Evolutionary conservation across 2,797 vertebrate genomes (phyloP).

Genomic region (Otolemur crassicaudatus): DNA sequence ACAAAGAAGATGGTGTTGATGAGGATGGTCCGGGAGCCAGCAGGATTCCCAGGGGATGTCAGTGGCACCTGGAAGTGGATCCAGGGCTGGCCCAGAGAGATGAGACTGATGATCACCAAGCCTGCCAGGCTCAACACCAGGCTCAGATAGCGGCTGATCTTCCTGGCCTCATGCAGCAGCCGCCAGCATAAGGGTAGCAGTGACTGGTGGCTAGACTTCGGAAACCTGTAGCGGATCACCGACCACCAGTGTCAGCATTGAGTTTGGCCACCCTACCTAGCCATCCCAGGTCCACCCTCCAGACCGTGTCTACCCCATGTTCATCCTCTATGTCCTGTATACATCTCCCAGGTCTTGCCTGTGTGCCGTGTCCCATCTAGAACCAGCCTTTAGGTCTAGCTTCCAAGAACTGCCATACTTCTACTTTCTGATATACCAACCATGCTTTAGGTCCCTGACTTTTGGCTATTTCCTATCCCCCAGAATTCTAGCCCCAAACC

Average conservation of each 20-base stretch:
- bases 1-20: constrained; percentile 64
- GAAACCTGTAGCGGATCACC: neutral
- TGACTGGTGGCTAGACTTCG: accelerated
- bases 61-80: constrained; percentile 77
- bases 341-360: neutral
- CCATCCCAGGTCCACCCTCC: neutral
- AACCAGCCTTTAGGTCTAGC: neutral
- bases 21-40: neutral
- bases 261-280: neutral
- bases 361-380: neutral
- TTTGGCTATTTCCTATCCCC: neutral
- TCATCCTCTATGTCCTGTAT: neutral
- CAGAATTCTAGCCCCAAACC: neutral
- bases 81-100: constrained; percentile 68
- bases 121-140: constrained; percentile 56
- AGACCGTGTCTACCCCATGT: neutral
- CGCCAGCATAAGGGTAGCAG: constrained; percentile 22
- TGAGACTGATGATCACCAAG: neutral
- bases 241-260: neutral
- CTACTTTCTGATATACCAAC: neutral
- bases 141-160: constrained; percentile 52
- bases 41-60: neutral
- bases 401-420: neutral
- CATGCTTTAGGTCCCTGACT: neutral
- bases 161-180: constrained; percentile 62